Conservation (phyloP, 2,113 vertebrate species). For the Monarcha castaneiventris region DNA sequence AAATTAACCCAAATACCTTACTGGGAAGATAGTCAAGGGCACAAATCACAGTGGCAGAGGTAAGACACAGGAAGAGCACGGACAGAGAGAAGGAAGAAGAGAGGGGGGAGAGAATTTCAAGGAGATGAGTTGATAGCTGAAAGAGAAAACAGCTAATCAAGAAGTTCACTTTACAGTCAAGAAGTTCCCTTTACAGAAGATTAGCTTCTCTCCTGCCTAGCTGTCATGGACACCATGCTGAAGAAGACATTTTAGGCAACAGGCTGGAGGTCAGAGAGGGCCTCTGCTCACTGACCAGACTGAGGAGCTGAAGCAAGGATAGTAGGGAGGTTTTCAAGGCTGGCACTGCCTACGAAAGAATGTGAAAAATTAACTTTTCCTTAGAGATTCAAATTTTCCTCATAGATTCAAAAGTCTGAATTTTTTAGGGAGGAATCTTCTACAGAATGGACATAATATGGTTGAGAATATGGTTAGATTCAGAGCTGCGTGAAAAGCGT, state of each 20-base stretch:
- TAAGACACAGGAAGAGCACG: not conserved
- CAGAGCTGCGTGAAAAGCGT: not conserved
- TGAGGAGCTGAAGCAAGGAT: not conserved
- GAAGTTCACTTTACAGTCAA: not conserved
- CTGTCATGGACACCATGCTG: not conserved
- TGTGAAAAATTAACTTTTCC: not conserved
- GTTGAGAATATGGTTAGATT: not conserved
- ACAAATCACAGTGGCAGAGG: not conserved
- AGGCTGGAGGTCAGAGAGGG: not conserved
- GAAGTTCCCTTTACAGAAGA: not conserved
- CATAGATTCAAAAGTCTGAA: not conserved
- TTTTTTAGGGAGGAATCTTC: not conserved
- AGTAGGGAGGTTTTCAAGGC: not conserved
- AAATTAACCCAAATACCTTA: not conserved
- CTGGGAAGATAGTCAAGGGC: not conserved
- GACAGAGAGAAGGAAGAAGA: not conserved
- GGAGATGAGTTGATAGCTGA: not conserved
- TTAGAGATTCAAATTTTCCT: not conserved
- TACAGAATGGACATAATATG: not conserved
- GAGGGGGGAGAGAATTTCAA: not conserved
- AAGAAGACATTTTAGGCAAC: not conserved
- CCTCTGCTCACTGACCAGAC: not conserved
- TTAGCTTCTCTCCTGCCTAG: not conserved
- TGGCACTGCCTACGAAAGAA: not conserved
- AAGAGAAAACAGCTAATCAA: not conserved